Evolutionary conservation across 2,888 invertebrate species (phyloP).

Genomic region (Nomada fabriciana): DNA sequence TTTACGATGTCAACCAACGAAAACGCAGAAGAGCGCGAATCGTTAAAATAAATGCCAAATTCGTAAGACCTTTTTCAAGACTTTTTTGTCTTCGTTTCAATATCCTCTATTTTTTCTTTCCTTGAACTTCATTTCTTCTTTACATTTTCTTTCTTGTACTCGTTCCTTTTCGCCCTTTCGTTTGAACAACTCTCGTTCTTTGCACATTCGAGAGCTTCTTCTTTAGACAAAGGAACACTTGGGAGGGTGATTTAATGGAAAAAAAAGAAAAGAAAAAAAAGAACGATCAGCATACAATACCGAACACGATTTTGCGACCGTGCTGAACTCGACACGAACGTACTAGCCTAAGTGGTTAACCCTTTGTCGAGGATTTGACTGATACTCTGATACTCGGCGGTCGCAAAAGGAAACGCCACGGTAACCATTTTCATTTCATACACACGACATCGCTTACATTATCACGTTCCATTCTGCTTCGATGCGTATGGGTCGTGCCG

Average conservation of each 20-base stretch:
- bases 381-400: slow-evolving; percentile 37
- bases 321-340: slow-evolving; percentile 2
- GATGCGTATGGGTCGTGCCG: slow-evolving; percentile 37
- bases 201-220: slow-evolving; percentile 24
- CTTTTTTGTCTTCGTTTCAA: slow-evolving; percentile 21
- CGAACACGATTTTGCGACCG: neutral
- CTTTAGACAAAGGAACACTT: slow-evolving; percentile 36
- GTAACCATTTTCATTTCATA: slow-evolving; percentile 58
- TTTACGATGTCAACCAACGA: slow-evolving; percentile 55
- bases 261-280: neutral
- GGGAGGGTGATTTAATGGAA: slow-evolving; percentile 4
- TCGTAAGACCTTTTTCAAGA: slow-evolving; percentile 63
- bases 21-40: slow-evolving; percentile 66
- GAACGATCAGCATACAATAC: neutral
- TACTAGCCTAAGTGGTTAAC: slow-evolving; percentile 10
- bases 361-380: slow-evolving; percentile 10
- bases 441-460: slow-evolving; percentile 57
- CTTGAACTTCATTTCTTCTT: neutral
- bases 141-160: neutral
- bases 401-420: slow-evolving; percentile 45
- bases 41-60: slow-evolving; percentile 57
- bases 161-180: neutral
- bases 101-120: neutral
- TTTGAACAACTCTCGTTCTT: neutral
- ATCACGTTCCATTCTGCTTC: slow-evolving; percentile 57